A percentile compares a stretch with the other conserved stretches of the same genome.
Conservation (phyloP, 2,797 vertebrate species). For the Gastrophryne carolinensis region DNA sequence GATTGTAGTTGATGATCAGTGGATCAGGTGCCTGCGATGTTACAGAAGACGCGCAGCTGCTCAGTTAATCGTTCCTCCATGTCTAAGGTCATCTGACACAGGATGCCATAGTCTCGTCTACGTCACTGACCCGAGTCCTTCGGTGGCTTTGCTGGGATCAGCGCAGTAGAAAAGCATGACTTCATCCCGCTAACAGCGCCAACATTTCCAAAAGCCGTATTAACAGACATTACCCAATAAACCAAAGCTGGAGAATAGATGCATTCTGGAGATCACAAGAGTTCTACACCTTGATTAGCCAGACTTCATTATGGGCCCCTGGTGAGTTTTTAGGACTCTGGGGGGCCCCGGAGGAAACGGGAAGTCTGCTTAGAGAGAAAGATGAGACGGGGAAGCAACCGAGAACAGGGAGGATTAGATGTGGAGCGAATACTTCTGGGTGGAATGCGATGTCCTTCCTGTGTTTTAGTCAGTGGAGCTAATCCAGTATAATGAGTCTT, state of each 20-base stretch:
- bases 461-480: too few relatives aligned
- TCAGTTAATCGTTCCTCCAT: not conserved
- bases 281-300: constrained; percentile 52
- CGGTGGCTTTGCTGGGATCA: constrained; percentile 50
- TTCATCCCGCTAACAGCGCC: constrained; percentile 55
- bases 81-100: not conserved
- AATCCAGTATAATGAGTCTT: too few relatives aligned
- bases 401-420: too few relatives aligned
- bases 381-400: too few relatives aligned
- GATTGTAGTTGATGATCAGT: too few relatives aligned
- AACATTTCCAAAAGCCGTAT: constrained; percentile 53
- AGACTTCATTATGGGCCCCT: constrained; percentile 49
- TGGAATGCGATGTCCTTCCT: too few relatives aligned
- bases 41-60: not conserved
- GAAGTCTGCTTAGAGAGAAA: not conserved
- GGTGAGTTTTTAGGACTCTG: constrained; percentile 12
- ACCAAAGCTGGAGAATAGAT: constrained; percentile 56
- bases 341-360: constrained; percentile 15
- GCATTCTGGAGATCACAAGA: constrained; percentile 55
- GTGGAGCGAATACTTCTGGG: too few relatives aligned
- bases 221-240: constrained; percentile 59
- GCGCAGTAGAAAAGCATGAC: constrained; percentile 50
- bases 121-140: constrained; percentile 2
- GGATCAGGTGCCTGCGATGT: not conserved
- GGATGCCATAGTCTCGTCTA: constrained; percentile 2